phyloP scores from a whole-genome alignment of 2,888 invertebrate genomes.

The Hypomecis atomaria region DNA sequence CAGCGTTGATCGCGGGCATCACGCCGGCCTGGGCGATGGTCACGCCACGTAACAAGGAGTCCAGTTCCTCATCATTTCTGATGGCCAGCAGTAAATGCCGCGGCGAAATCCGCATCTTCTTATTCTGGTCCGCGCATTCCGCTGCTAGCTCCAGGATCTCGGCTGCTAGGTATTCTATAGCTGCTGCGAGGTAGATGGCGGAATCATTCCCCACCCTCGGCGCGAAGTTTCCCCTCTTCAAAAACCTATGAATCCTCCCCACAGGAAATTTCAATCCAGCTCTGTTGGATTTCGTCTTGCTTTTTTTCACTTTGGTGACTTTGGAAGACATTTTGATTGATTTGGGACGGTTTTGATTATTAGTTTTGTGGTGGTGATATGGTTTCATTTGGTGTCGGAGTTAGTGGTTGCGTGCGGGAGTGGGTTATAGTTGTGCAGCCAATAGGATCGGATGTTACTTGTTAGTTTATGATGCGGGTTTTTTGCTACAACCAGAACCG shows the following conservation, averaged over 20 bases:
- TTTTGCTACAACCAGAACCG: no score
- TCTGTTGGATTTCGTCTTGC: slow-evolving; percentile 69
- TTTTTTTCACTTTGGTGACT: slow-evolving; percentile 47
- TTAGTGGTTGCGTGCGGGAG: slow-evolving; percentile 17
- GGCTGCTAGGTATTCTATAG: slow-evolving; percentile 87
- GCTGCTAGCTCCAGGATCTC: slow-evolving; percentile 87
- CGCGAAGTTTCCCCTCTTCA: slow-evolving; percentile 86
- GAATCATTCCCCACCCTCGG: slow-evolving; percentile 83
- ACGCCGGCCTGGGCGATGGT: slow-evolving; percentile 67
- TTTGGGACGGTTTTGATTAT: neutral
- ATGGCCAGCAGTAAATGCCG: slow-evolving; percentile 66
- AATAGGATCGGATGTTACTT: neutral
- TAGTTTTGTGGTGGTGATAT: slow-evolving; percentile 3
- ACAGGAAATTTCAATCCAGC: slow-evolving; percentile 84
- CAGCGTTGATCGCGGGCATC: slow-evolving; percentile 58
- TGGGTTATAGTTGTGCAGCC: neutral
- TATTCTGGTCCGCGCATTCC: slow-evolving; percentile 87
- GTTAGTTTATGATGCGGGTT: no score
- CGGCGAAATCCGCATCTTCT: slow-evolving; percentile 82
- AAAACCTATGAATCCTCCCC: slow-evolving; percentile 83
- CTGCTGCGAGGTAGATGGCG: slow-evolving; percentile 83
- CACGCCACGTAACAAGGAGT: slow-evolving; percentile 58
- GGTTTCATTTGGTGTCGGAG: neutral
- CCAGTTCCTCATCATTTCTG: slow-evolving; percentile 67
- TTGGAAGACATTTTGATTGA: slow-evolving; percentile 49